Evolutionary conservation across 2,888 invertebrate genomes (phyloP).

Genomic region (Epistrophella euchroma): DNA sequence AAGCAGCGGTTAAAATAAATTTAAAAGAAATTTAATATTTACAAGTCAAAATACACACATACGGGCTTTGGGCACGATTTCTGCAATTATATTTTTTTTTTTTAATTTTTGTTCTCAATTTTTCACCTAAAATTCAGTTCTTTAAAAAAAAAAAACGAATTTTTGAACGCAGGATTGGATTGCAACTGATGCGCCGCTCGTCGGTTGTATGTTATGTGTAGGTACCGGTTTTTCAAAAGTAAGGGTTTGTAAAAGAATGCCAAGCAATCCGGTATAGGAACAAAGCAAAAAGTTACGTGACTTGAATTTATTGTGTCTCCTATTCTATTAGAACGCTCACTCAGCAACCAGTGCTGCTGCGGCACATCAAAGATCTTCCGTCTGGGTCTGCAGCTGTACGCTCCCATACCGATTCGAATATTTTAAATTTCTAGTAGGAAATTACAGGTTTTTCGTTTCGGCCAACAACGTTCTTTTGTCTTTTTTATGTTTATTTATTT

Average conservation of each 20-base stretch:
- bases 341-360: slow-evolving; percentile 42
- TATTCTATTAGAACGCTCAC: slow-evolving; percentile 69
- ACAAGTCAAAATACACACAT: not conserved
- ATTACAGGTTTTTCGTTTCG: slow-evolving; percentile 70
- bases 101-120: slow-evolving; percentile 13
- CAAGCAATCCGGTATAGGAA: slow-evolving; percentile 62
- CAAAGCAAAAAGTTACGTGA: slow-evolving; percentile 71
- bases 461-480: slow-evolving; percentile 27
- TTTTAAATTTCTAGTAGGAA: slow-evolving; percentile 64
- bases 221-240: not conserved
- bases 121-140: not conserved
- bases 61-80: not conserved
- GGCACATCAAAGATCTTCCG: slow-evolving; percentile 68
- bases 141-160: slow-evolving; percentile 41
- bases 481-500: slow-evolving; percentile 70
- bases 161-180: slow-evolving; percentile 55
- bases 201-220: slow-evolving; percentile 52
- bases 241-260: slow-evolving; percentile 58
- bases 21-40: not conserved
- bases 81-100: slow-evolving; percentile 30
- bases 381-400: slow-evolving; percentile 53
- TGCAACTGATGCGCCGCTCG: slow-evolving; percentile 54
- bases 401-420: slow-evolving; percentile 56
- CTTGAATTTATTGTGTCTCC: slow-evolving; percentile 71
- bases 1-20: no score